These are phyloP conservation scores for Discoglossus pictus DNA, from an alignment of 2,797 vertebrate species.

Conservation along the genomic window DNA sequence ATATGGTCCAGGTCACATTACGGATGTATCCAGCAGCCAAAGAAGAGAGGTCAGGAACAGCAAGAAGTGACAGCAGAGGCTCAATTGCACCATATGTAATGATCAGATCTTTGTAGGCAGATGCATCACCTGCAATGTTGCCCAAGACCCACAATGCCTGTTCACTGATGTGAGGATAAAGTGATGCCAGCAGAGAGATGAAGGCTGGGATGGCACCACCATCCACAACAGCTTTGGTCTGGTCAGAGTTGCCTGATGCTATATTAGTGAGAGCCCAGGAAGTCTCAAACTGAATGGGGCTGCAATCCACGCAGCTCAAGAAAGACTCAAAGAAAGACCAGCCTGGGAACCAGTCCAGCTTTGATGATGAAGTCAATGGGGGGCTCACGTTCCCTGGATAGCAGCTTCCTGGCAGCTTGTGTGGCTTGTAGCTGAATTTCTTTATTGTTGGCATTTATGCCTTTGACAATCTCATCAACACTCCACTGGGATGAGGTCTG, in stretches of 20 bases:
- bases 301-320: conserved; percentile 75
- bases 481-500: conserved; percentile 86
- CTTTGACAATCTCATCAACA: conserved; percentile 88
- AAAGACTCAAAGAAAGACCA: conserved; percentile 93
- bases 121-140: conserved; percentile 98
- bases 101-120: conserved; percentile 85
- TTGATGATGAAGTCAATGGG: conserved; percentile 91
- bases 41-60: conserved; percentile 82
- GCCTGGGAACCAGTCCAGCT: conserved; percentile 87
- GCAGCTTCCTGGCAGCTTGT: conserved; percentile 95
- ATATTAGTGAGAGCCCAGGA: conserved; percentile 98
- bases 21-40: conserved; percentile 87
- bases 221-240: conserved; percentile 91
- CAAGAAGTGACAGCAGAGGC: conserved; percentile 83
- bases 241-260: conserved; percentile 89
- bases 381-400: conserved; percentile 92
- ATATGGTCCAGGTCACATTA: conserved; percentile 94
- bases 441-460: conserved; percentile 74
- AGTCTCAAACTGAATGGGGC: conserved; percentile 93
- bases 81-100: conserved; percentile 91
- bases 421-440: conserved; percentile 91
- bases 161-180: conserved; percentile 92
- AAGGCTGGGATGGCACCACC: conserved; percentile 91
- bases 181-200: conserved; percentile 82
- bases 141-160: conserved; percentile 97